Percentiles rank a stretch among this genome's conserved stretches.
phyloP scores from a whole-genome alignment of 2,888 invertebrate species.

The Drosophila hawaiiensis region DNA sequence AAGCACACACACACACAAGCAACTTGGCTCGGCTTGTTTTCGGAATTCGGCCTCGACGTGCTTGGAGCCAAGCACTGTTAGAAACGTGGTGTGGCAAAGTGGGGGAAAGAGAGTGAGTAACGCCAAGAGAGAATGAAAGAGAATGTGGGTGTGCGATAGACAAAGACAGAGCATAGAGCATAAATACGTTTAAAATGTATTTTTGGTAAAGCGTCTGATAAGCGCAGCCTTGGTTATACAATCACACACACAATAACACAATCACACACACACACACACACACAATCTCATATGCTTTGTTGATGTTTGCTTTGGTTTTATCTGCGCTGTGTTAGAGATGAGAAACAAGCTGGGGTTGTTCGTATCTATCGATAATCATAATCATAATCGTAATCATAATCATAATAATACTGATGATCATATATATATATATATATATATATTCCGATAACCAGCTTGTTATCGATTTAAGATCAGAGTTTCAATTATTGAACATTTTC shows the following conservation, averaged over 20 bases:
- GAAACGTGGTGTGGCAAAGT: neutral
- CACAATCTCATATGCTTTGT: neutral
- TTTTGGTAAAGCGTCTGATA: slow-evolving; percentile 72
- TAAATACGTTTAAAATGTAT: slow-evolving; percentile 72
- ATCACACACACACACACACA: neutral
- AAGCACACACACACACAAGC: slow-evolving; percentile 3
- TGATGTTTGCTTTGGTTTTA: slow-evolving; percentile 12
- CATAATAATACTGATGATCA: neutral
- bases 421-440: neutral
- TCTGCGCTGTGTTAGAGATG: neutral
- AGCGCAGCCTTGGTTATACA: slow-evolving; percentile 69
- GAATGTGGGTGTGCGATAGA: slow-evolving; percentile 1
- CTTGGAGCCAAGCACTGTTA: slow-evolving; percentile 28
- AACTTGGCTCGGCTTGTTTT: slow-evolving; percentile 30
- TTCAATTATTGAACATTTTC: neutral
- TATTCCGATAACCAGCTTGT: neutral
- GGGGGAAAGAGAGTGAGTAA: neutral
- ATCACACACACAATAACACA: slow-evolving; percentile 50
- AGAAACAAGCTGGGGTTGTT: slow-evolving; percentile 1
- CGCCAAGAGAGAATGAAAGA: neutral
- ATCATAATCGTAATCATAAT: neutral
- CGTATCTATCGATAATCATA: slow-evolving; percentile 12
- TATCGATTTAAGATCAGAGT: neutral
- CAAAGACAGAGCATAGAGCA: slow-evolving; percentile 30
- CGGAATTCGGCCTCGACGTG: slow-evolving; percentile 38